phyloP scores from a whole-genome alignment of 2,113 vertebrate species.

The Pionites leucogaster region DNA sequence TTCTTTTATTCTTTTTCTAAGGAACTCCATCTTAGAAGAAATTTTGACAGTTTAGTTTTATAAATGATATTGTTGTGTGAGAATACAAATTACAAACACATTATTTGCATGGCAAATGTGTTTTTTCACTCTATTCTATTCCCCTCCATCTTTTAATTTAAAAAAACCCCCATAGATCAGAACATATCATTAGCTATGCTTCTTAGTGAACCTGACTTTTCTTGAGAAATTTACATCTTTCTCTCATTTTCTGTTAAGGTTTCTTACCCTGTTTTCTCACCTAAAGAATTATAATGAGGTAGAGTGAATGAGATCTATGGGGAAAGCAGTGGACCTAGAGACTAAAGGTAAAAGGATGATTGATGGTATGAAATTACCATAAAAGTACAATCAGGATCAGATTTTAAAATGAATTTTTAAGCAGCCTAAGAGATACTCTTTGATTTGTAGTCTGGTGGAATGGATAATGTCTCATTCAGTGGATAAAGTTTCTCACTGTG shows the following conservation, averaged over 20 bases:
- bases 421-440: conserved; percentile 98
- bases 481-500: conserved; percentile 92
- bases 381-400: conserved; percentile 99
- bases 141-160: conserved; percentile 68
- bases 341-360: conserved; percentile 95
- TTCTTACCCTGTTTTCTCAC: conserved; percentile 87
- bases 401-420: conserved; percentile 99
- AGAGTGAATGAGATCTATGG: conserved; percentile 90
- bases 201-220: conserved; percentile 86
- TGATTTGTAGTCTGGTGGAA: conserved; percentile 98
- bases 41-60: conserved; percentile 42
- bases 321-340: conserved; percentile 93
- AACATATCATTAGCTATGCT: conserved; percentile 85
- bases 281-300: conserved; percentile 99
- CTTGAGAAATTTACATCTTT: conserved; percentile 94
- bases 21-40: conserved; percentile 2
- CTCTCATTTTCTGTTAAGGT: conserved; percentile 89
- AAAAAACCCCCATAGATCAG: conserved; percentile 79
- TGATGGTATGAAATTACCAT: conserved; percentile 98
- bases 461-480: conserved; percentile 96
- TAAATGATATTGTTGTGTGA: conserved; percentile 11
- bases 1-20: conserved; percentile 8
- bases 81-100: conserved; percentile 53
- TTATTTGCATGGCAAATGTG: conserved; percentile 67
- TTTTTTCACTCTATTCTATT: conserved; percentile 25